Conservation (phyloP, 1,140 invertebrate genomes). For the Polypedilum pembai region DNA sequence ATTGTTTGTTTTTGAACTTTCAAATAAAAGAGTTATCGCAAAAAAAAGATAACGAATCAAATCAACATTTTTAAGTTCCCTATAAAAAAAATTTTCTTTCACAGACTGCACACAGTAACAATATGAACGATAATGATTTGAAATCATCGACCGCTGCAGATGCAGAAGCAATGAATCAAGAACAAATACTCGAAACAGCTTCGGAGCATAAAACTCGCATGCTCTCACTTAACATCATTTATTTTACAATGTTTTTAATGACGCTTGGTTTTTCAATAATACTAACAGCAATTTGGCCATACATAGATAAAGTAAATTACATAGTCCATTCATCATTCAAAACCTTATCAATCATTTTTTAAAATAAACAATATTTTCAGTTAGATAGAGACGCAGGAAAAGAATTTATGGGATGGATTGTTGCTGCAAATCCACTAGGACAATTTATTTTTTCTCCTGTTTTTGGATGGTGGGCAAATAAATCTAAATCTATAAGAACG, state of each 20-base stretch:
- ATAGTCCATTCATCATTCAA: not conserved
- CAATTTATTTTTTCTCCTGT: slow-evolving; percentile 83
- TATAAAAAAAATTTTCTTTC: no score
- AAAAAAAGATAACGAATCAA: not conserved
- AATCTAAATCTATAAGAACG: slow-evolving; percentile 56
- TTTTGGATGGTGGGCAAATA: slow-evolving; percentile 79
- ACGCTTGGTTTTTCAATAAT: slow-evolving; percentile 84
- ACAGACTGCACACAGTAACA: not conserved
- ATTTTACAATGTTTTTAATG: slow-evolving; percentile 91
- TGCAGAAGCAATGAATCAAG: slow-evolving; percentile 35
- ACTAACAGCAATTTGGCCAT: slow-evolving; percentile 84
- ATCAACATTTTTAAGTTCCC: not conserved
- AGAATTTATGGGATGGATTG: slow-evolving; percentile 75
- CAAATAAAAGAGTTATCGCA: not conserved
- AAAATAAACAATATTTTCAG: slow-evolving; percentile 49
- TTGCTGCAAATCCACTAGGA: slow-evolving; percentile 79
- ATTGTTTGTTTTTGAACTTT: no score
- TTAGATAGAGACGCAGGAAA: slow-evolving; percentile 69
- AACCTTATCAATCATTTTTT: slow-evolving; percentile 32
- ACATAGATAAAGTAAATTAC: slow-evolving; percentile 67
- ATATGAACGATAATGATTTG: not conserved
- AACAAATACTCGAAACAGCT: slow-evolving; percentile 52
- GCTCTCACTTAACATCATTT: slow-evolving; percentile 74
- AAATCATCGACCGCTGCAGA: slow-evolving; percentile 29
- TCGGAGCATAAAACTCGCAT: slow-evolving; percentile 60